Conservation (phyloP, 2,113 vertebrate species). For the Gila orcuttii region DNA sequence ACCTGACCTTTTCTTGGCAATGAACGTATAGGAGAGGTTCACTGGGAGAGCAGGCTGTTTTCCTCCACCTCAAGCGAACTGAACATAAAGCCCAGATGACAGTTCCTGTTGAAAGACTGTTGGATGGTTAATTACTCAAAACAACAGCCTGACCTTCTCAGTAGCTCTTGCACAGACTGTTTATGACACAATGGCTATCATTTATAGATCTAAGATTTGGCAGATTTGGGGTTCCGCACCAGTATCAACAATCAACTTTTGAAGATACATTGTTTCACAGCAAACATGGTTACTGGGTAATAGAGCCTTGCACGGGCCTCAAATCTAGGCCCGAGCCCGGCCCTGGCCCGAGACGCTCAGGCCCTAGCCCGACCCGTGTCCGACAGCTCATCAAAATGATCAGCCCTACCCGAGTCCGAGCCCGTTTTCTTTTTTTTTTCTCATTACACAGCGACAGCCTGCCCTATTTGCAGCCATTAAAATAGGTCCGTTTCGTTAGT, state of each 20-base stretch:
- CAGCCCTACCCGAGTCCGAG: too few species aligned
- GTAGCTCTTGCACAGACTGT: slow-evolving; percentile 5
- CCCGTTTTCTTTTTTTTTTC: too few species aligned
- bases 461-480: too few species aligned
- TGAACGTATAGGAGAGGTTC: slow-evolving; percentile 49
- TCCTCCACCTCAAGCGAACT: slow-evolving; percentile 25
- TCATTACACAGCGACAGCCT: too few species aligned
- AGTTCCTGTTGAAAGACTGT: slow-evolving; percentile 56
- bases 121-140: slow-evolving; percentile 67
- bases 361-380: too few species aligned
- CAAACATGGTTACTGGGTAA: background rate
- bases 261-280: background rate
- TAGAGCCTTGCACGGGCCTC: too few species aligned
- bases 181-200: slow-evolving; percentile 11
- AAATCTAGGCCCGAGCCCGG: too few species aligned
- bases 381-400: too few species aligned
- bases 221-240: background rate
- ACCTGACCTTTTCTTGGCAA: slow-evolving; percentile 73
- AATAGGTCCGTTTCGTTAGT: too few species aligned
- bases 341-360: too few species aligned
- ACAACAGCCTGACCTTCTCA: slow-evolving; percentile 68
- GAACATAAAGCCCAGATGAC: slow-evolving; percentile 48
- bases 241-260: background rate
- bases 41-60: slow-evolving; percentile 55
- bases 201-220: background rate